Base-by-base conservation (phyloP, 1,140 invertebrate genomes). In the Caenorhabditis brenneri region DNA sequence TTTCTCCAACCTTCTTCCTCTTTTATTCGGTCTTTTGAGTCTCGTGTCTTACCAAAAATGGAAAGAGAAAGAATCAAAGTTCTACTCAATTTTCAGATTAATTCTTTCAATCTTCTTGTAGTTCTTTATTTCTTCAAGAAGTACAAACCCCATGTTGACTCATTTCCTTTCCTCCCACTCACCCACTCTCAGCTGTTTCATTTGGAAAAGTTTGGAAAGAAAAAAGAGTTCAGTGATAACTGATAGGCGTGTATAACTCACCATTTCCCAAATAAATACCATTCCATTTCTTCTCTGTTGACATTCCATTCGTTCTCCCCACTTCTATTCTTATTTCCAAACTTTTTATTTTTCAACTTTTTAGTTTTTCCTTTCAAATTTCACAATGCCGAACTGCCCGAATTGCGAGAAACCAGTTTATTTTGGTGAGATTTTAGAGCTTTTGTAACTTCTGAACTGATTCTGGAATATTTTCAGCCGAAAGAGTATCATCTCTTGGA, bases 401-500 rank as follows among this genome's bases (percentile, higher is more conserved):
- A 95, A 95, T 92, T 95, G 95, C 91, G 94, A 94, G 87, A 95
- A 95, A 92, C 94, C 95, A 79, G 95, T 95, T 86, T 95, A 94
- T 92, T 95, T 95, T 90, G 95, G 95, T 95, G 91, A 92, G 92
- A 85, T 65, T 31, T 29, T 49, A 10, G 0, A 53, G 15, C 0
- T 49, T 31, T 49, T 49, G 39, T 24, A 49, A 27, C 15, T 36
- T 22, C 16, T 15, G 7, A 53, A 22, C 48, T 33, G 1, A 74
- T 19, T 2, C 4, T 19, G 1, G 1, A n/a, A 53, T 53, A 65
- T 60, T 93, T 93, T 81, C 89, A 96, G 95, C 95, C 89, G 95
- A 96, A 92, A 93, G 95, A 87, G 95, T 95, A 91, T 94, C 95
- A 89, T 96, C 95, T 5, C 91, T 96, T 58, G 95, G 95, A 27